Evolutionary conservation across 2,113 vertebrate genomes (phyloP), one percentile per base, ranked within the genome.

Genomic region (Microcebus murinus): DNA sequence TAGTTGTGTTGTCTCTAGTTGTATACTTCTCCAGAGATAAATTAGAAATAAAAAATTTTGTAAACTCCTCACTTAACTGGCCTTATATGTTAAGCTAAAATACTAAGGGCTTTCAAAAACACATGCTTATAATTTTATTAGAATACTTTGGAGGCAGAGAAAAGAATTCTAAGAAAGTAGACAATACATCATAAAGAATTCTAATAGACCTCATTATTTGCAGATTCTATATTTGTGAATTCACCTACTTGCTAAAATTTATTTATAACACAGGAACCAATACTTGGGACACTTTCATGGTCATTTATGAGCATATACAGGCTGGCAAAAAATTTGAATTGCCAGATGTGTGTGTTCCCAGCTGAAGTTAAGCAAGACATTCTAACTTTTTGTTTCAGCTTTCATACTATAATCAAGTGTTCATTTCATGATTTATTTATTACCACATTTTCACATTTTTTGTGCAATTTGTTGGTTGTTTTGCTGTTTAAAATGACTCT

Each of bases 1-100:
- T 67, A 45, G 73, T 90, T 92, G 91, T 93, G 63, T 86, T 73
- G 87, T 87, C 50, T 74, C 82, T 67, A 61, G 52, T 93, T 87
- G 6, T 67, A 4, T 59, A 81, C 93, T 76, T 95, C 39, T 70
- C 17, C 17, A 67, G 61, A 74, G 68, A 92, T 61, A 87, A 76
- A 15, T 29, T 70, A 61, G 57, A 76, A 50, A n/a, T 27, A n/a
- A 27, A 90, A 88, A 91, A 50, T 70, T 80, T 73, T 84, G 36
- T 70, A 74, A 96, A 67, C 76, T 3, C 6, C 42, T 74, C 18
- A 70, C 42, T 57, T 84, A 17, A 48, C 55, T 63, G 31, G 17
- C 8, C 71, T 3, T 85, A 8, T 91, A 42, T 18, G 74, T 8
- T 65, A 57, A 85, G 17, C 14, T 74, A 90, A 95, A 87, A 70